Conservation (phyloP, 2,113 vertebrate genomes). For the Nannospalax galili region DNA sequence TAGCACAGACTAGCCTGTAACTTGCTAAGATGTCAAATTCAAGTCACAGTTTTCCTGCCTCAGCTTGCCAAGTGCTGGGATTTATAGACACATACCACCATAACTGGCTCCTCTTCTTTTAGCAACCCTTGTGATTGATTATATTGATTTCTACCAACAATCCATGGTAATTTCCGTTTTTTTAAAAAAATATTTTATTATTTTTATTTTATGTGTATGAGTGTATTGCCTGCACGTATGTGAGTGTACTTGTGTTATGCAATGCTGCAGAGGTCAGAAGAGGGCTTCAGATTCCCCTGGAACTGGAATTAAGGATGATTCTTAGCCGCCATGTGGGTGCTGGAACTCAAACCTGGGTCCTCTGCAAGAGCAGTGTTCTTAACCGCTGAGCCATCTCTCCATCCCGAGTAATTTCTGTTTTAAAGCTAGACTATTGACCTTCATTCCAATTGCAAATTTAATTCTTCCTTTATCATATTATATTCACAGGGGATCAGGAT, state of each 20-base stretch:
- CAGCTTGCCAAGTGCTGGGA: not conserved
- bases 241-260: no score
- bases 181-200: not conserved
- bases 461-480: not conserved
- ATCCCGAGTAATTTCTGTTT: not conserved
- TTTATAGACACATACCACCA: not conserved
- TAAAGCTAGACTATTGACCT: conserved; percentile 44
- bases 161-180: not conserved
- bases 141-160: not conserved
- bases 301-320: no score
- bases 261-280: no score
- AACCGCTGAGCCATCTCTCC: not conserved
- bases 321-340: no score
- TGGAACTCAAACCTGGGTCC: no score
- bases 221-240: no score
- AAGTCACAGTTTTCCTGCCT: not conserved
- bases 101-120: not conserved
- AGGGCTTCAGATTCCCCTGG: no score
- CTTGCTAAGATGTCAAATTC: not conserved
- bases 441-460: not conserved
- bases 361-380: no score
- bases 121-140: conserved; percentile 8
- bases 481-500: conserved; percentile 12
- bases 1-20: not conserved
- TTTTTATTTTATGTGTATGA: no score